Conservation (phyloP, 2,797 vertebrate species). For the Oreochromis grahami region DNA sequence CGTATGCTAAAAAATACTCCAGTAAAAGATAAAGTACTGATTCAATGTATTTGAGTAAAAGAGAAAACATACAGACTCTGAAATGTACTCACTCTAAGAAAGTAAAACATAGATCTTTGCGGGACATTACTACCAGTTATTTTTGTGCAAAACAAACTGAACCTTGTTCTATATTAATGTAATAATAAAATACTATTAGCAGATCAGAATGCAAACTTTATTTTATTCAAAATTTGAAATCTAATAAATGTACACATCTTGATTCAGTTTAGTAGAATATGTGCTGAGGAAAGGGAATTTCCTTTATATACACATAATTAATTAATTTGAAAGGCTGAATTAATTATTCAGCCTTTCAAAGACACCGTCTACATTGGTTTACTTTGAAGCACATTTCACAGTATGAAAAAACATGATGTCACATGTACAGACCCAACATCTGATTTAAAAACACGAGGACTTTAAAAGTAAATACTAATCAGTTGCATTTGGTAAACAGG, state of each 20-base stretch:
- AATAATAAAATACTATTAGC: background rate
- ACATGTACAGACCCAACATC: background rate
- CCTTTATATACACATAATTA: too few relatives aligned
- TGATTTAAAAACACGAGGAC: fast-evolving
- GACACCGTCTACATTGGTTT: background rate
- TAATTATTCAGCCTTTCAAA: background rate
- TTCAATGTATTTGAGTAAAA: background rate
- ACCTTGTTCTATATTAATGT: background rate
- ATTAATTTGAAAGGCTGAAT: too few relatives aligned
- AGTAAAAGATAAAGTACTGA: background rate
- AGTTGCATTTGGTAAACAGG: background rate
- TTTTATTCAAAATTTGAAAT: background rate
- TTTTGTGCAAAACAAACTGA: background rate
- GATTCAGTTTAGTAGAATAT: background rate
- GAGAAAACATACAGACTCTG: background rate
- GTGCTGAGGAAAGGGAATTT: background rate
- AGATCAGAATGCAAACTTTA: background rate
- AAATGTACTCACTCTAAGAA: fast-evolving
- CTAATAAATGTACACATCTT: background rate
- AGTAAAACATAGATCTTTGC: background rate
- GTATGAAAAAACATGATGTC: background rate
- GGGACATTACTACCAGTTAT: background rate
- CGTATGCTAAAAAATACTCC: background rate
- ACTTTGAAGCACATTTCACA: background rate
- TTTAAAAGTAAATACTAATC: background rate